phyloP scores from a whole-genome alignment of 2,888 invertebrate genomes.

The Ectemnius continuus region DNA sequence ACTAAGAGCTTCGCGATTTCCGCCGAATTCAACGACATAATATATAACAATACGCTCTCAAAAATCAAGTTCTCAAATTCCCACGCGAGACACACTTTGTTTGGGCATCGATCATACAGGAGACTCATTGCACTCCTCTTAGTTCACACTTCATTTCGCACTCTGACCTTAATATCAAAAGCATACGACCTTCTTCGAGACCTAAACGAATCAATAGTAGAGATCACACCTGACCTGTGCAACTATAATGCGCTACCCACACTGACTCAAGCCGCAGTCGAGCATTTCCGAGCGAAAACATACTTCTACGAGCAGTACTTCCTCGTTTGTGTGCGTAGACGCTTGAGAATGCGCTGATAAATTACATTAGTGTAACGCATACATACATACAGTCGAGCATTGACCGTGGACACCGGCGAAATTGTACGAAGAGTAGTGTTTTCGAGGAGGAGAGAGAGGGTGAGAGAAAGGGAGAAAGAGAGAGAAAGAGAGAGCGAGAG shows the following conservation, averaged over 20 bases:
- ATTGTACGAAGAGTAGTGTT: background rate
- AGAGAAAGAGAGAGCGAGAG: background rate
- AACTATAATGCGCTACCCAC: background rate
- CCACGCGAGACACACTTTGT: no score
- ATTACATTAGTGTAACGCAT: no score
- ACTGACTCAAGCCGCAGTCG: slow-evolving; percentile 8
- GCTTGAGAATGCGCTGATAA: slow-evolving; percentile 15
- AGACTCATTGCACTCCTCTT: no score
- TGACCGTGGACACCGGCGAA: slow-evolving; percentile 15
- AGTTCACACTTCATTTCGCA: background rate
- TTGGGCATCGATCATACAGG: no score
- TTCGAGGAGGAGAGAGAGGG: background rate
- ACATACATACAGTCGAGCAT: background rate
- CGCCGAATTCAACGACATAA: no score
- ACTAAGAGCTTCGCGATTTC: background rate
- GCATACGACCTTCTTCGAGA: background rate
- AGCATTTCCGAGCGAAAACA: slow-evolving; percentile 10
- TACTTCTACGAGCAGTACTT: slow-evolving; percentile 29
- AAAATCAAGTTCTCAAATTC: no score
- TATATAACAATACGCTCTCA: no score
- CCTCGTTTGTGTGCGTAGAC: slow-evolving; percentile 18
- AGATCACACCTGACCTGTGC: slow-evolving; percentile 12
- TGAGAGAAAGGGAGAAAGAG: background rate
- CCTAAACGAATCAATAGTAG: background rate
- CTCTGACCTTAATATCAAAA: background rate